A percentile compares a stretch with the other conserved stretches of the same genome.
Conservation (phyloP, 2,797 vertebrate genomes). For the Myotis findleyi region DNA sequence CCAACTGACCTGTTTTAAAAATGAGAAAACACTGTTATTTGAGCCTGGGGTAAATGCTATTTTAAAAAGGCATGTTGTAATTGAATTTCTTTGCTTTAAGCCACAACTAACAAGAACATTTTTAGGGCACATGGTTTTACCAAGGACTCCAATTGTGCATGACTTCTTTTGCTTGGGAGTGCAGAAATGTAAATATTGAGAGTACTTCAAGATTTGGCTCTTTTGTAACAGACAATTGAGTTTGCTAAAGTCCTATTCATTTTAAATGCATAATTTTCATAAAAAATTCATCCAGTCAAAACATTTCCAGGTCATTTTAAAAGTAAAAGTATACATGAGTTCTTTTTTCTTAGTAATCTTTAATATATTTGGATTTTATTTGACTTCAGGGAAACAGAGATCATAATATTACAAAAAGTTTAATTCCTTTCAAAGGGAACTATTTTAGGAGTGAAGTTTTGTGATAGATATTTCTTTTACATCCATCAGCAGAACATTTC, state of each 20-base stretch:
- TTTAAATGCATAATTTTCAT: not conserved
- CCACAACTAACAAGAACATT: not conserved
- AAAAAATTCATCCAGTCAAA: not conserved
- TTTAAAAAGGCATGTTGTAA: not conserved
- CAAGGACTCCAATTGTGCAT: not conserved
- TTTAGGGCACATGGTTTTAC: not conserved
- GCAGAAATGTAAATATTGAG: not conserved
- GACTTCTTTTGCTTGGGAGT: not conserved
- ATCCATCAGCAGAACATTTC: not conserved
- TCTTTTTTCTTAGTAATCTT: not conserved
- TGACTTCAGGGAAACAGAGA: not conserved
- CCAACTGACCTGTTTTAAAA: not conserved
- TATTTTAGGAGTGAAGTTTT: not conserved
- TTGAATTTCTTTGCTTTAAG: conserved; percentile 26
- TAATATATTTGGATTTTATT: conserved; percentile 9
- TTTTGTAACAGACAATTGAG: not conserved
- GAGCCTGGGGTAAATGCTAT: not conserved
- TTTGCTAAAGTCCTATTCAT: not conserved
- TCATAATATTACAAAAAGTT: not conserved
- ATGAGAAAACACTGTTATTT: not conserved
- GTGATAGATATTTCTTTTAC: not conserved
- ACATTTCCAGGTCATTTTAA: not conserved
- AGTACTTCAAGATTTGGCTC: not conserved
- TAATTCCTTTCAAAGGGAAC: not conserved
- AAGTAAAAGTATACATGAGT: not conserved